These are phyloP conservation scores for Gallinago stenura DNA, from an alignment of 2,797 vertebrate genomes.

Conservation along the genomic window DNA sequence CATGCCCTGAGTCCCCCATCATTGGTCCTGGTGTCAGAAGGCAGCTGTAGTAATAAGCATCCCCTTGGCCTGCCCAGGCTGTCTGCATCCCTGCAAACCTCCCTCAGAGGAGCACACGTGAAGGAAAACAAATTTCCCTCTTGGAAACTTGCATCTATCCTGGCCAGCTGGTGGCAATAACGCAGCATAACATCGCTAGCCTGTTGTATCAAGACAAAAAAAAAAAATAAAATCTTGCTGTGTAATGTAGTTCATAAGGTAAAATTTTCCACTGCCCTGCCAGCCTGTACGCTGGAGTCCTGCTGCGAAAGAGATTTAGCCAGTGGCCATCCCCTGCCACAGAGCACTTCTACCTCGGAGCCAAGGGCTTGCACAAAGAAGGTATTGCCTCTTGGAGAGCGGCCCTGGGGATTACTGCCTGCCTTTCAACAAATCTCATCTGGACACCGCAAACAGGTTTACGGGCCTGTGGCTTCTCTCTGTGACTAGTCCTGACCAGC, in stretches of 20 bases:
- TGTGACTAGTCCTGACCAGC: background rate
- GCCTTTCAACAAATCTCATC: constrained; percentile 11
- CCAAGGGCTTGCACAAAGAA: constrained; percentile 5
- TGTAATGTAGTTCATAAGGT: background rate
- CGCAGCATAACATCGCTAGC: background rate
- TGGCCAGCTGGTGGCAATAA: background rate
- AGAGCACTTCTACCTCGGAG: background rate
- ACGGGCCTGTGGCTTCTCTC: background rate
- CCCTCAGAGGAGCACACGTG: background rate
- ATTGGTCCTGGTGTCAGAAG: background rate
- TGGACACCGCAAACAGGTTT: background rate
- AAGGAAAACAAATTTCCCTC: background rate
- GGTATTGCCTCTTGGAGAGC: constrained; percentile 27
- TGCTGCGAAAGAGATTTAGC: background rate
- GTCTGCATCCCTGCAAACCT: background rate
- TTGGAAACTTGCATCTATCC: background rate
- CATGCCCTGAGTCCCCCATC: background rate
- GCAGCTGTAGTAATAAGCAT: background rate
- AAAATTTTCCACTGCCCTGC: background rate
- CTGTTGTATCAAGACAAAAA: background rate
- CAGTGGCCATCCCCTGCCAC: background rate
- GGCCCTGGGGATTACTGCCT: constrained; percentile 3
- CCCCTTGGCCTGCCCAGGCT: background rate
- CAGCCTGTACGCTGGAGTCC: background rate
- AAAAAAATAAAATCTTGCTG: background rate